These are phyloP conservation scores for Trichoplax adhaerens DNA, from an alignment of 37 sponge, comb jelly and placozoan genomes.

Conservation along the genomic window DNA sequence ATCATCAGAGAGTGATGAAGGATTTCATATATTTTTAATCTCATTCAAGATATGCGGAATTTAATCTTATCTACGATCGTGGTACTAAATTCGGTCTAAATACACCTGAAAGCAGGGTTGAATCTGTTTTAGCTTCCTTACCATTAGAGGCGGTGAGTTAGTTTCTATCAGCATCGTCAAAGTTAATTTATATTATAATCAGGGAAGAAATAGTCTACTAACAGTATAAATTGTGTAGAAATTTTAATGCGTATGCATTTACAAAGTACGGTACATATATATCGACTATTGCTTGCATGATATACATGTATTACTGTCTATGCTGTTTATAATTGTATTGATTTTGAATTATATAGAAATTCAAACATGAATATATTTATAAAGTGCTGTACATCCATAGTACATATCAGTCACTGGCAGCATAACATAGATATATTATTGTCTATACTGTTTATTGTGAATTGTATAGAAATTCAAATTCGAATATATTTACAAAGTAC, in stretches of 20 bases:
- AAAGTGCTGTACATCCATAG: neutral
- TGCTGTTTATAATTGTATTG: neutral
- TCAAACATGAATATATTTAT: neutral
- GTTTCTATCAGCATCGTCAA: neutral
- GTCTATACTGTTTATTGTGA: neutral
- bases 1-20: too few relatives aligned
- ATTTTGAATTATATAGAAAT: too few relatives aligned
- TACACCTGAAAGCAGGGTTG: conserved; percentile 73
- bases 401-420: too few relatives aligned
- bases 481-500: too few relatives aligned
- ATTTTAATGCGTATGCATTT: neutral
- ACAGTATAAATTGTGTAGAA: too few relatives aligned
- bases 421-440: neutral
- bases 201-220: too few relatives aligned
- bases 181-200: too few relatives aligned
- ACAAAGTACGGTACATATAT: neutral
- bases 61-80: conserved; percentile 83
- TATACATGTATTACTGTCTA: neutral
- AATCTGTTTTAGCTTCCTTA: conserved; percentile 49
- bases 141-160: neutral
- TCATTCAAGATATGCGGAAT: conserved; percentile 55
- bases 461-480: neutral
- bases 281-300: too few relatives aligned
- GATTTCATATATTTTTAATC: too few relatives aligned
- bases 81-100: conserved; percentile 89